A percentile compares a stretch with the other conserved stretches of the same genome.
phyloP scores from a whole-genome alignment of 2,888 invertebrate species.

The Deilephila elpenor region DNA sequence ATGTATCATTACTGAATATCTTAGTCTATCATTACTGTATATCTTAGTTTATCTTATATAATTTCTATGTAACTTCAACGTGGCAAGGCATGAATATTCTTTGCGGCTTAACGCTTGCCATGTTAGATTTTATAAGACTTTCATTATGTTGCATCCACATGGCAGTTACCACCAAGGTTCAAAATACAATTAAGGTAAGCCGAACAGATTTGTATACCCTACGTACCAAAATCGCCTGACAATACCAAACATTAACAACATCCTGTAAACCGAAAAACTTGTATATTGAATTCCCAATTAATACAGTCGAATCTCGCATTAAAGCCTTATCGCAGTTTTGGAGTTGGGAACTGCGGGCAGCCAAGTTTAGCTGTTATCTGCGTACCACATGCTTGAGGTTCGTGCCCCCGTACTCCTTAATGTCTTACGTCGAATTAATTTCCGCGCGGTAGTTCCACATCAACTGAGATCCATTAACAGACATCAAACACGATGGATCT shows the following conservation, averaged over 20 bases:
- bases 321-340: slow-evolving; percentile 23
- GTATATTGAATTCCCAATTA: slow-evolving; percentile 20
- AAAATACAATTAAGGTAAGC: too few species aligned
- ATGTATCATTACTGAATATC: too few species aligned
- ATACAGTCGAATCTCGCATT: slow-evolving; percentile 9
- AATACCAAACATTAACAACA: background rate
- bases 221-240: too few species aligned
- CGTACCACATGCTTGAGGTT: slow-evolving; percentile 8
- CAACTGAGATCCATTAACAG: slow-evolving; percentile 53
- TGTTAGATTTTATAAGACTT: too few species aligned
- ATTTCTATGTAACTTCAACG: too few species aligned
- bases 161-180: too few species aligned
- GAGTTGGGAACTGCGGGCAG: slow-evolving; percentile 26
- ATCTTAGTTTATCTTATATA: too few species aligned
- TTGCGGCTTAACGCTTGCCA: too few species aligned
- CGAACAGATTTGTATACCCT: too few species aligned
- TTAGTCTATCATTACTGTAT: too few species aligned
- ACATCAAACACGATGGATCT: slow-evolving; percentile 28
- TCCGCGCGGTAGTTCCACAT: slow-evolving; percentile 54
- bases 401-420: slow-evolving; percentile 20
- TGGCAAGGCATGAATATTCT: too few species aligned
- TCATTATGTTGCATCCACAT: too few species aligned
- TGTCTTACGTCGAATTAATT: slow-evolving; percentile 54
- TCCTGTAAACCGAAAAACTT: background rate
- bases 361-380: slow-evolving; percentile 26